Percentiles rank a stretch among this genome's conserved stretches.
Evolutionary conservation across 1,140 invertebrate species (phyloP).

Genomic region (Drosophila asahinai): DNA sequence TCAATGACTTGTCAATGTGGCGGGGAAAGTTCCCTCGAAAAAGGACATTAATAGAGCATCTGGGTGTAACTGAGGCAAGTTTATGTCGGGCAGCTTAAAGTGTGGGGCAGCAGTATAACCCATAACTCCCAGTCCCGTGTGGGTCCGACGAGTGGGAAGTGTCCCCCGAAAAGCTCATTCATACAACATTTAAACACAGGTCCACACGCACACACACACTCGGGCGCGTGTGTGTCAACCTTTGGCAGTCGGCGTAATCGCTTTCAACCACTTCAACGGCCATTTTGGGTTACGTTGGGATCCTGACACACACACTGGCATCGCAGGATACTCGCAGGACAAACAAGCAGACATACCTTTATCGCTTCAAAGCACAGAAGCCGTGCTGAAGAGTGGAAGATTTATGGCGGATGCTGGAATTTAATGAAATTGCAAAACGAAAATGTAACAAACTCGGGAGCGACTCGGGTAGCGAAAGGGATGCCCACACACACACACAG

Average conservation of each 20-base stretch:
- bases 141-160: conserved; percentile 40
- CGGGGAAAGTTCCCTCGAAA: conserved; percentile 3
- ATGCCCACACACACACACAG: conserved; percentile 32
- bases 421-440: conserved; percentile 85
- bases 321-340: conserved; percentile 20
- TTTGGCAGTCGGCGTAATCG: conserved; percentile 81
- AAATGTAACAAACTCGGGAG: conserved; percentile 73
- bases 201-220: conserved; percentile 28
- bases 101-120: conserved; percentile 26
- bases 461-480: conserved; percentile 27
- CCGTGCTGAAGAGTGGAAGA: conserved; percentile 82
- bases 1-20: conserved; percentile 51
- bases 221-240: conserved; percentile 58
- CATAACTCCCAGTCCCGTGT: conserved; percentile 52
- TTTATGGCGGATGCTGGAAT: conserved; percentile 84
- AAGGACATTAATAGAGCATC: conserved; percentile 64
- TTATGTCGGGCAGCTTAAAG: conserved; percentile 66
- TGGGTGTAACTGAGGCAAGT: conserved; percentile 66
- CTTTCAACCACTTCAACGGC: conserved; percentile 82
- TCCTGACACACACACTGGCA: conserved; percentile 7
- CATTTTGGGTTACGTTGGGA: conserved; percentile 67
- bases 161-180: conserved; percentile 72
- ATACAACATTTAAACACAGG: conserved; percentile 75
- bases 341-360: conserved; percentile 72
- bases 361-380: conserved; percentile 83